Conservation (phyloP, 2,113 vertebrate genomes). For the Strix uralensis region DNA sequence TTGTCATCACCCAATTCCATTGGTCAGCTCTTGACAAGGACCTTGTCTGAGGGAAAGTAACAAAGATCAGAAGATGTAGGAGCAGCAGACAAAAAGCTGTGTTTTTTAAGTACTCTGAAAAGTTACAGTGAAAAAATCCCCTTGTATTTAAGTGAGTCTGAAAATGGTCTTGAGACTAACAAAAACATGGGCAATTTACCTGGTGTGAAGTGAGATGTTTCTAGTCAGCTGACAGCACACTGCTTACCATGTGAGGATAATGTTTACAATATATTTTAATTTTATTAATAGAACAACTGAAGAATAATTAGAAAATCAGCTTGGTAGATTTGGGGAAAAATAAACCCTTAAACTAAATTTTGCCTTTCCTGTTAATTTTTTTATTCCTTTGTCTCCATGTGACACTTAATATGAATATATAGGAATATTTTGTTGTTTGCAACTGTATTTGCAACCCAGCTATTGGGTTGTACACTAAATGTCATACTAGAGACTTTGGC, state of each 20-base stretch:
- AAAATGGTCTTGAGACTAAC: not conserved
- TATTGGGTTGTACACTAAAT: not conserved
- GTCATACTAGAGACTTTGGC: not conserved
- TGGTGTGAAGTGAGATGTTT: not conserved
- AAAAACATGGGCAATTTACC: not conserved
- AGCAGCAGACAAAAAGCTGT: not conserved
- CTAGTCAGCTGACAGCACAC: not conserved
- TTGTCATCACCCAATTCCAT: conserved; percentile 48
- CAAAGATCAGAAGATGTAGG: not conserved
- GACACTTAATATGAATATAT: not conserved
- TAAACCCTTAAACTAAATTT: not conserved
- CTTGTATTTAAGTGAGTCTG: not conserved
- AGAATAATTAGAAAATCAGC: not conserved
- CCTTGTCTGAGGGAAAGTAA: not conserved
- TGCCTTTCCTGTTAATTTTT: not conserved
- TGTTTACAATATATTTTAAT: not conserved
- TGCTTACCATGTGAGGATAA: not conserved
- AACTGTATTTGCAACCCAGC: not conserved
- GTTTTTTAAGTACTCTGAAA: not conserved
- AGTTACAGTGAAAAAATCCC: not conserved
- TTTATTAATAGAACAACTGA: not conserved
- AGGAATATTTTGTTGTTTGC: not conserved
- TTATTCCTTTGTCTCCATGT: not conserved
- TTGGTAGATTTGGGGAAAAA: not conserved
- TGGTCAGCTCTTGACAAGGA: conserved; percentile 14